These are phyloP conservation scores for Netelia virgata DNA, from an alignment of 2,888 invertebrate species.

Conservation along the genomic window DNA sequence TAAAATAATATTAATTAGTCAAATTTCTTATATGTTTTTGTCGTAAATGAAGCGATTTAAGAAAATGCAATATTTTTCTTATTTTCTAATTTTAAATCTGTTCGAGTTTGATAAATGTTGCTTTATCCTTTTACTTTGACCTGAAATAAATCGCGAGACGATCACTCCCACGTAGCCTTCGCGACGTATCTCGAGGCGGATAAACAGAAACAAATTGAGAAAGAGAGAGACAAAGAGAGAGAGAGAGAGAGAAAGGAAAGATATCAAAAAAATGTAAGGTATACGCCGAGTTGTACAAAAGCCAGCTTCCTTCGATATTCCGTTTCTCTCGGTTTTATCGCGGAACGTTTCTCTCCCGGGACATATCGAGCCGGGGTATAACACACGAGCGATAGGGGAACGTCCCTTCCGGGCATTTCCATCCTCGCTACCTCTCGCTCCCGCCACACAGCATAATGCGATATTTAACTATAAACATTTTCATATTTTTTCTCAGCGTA, in stretches of 20 bases:
- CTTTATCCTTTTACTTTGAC: constrained; percentile 4
- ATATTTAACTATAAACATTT: not conserved
- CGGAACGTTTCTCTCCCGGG: constrained; percentile 66
- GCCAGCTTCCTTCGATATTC: constrained; percentile 63
- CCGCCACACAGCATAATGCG: not conserved
- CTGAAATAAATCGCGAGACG: constrained; percentile 51
- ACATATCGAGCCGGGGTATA: constrained; percentile 46
- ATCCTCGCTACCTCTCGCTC: constrained; percentile 44
- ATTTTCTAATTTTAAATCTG: constrained; percentile 10
- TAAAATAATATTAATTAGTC: not conserved
- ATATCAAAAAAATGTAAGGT: constrained; percentile 41
- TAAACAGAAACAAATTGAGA: constrained; percentile 59
- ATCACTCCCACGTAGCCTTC: constrained; percentile 62
- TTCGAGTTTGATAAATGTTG: constrained; percentile 13
- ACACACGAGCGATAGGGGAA: constrained; percentile 50
- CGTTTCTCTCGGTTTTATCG: constrained; percentile 65
- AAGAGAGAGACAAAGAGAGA: constrained; percentile 8
- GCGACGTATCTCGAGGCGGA: constrained; percentile 44
- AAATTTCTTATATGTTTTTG: not conserved
- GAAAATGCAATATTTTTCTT: not conserved
- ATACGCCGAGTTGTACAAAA: constrained; percentile 48
- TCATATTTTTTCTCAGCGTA: constrained; percentile 4
- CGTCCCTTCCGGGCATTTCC: constrained; percentile 67
- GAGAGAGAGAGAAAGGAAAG: constrained; percentile 21
- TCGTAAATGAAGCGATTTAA: not conserved